phyloP scores from a whole-genome alignment of 2,888 invertebrate species.

The Mechanitis mazaeus region DNA sequence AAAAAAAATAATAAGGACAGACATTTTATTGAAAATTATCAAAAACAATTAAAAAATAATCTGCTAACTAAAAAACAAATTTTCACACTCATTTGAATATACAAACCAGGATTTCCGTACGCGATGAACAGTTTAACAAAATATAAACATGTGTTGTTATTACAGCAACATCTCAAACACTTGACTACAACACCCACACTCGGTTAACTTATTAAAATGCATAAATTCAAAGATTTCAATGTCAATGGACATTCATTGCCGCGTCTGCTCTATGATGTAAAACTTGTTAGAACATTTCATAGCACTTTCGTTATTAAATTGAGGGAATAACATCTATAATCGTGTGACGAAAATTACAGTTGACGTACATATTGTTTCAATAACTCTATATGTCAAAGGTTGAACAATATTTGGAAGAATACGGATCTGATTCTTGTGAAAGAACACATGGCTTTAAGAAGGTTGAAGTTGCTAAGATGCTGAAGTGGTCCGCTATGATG shows the following conservation, averaged over 20 bases:
- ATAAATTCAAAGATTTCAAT: constrained; percentile 36
- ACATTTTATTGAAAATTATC: too few relatives aligned
- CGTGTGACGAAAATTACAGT: constrained; percentile 12
- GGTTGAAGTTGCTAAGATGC: neutral
- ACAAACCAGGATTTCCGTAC: constrained; percentile 29
- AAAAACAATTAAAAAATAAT: too few relatives aligned
- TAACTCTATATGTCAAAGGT: constrained; percentile 31
- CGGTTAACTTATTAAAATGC: constrained; percentile 28
- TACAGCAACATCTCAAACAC: constrained; percentile 17
- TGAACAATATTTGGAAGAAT: constrained; percentile 28
- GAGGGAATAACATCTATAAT: constrained; percentile 16
- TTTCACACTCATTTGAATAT: too few relatives aligned
- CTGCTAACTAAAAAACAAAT: too few relatives aligned
- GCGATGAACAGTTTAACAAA: constrained; percentile 14
- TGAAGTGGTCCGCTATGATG: too few relatives aligned
- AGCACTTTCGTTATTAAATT: constrained; percentile 24
- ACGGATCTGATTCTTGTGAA: constrained; percentile 27
- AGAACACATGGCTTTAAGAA: constrained; percentile 21
- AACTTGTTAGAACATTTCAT: constrained; percentile 12
- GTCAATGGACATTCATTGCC: constrained; percentile 31
- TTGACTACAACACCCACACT: constrained; percentile 17
- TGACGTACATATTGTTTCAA: constrained; percentile 22
- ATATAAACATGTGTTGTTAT: constrained; percentile 16
- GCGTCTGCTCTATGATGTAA: neutral
- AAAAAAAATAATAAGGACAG: too few relatives aligned